Percentiles rank a stretch among this genome's conserved stretches.
phyloP scores from a whole-genome alignment of 92 coral and sea anemone species.

The Phenganax subtilis region DNA sequence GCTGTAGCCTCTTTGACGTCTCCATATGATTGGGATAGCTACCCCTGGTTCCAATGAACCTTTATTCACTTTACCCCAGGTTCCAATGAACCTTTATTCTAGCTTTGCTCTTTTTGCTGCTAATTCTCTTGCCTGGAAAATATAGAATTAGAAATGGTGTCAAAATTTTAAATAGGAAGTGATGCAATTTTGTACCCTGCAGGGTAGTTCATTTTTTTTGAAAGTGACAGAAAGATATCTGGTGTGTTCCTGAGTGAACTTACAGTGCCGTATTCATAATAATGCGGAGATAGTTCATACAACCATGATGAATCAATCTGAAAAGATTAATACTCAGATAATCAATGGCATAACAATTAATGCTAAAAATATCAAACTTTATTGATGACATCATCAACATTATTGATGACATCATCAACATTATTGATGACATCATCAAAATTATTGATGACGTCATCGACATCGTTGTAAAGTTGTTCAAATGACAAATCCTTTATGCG shows the following conservation, averaged over 20 bases:
- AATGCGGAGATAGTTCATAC: slow-evolving; percentile 95
- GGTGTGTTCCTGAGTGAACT: slow-evolving; percentile 11
- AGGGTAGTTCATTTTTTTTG: not conserved
- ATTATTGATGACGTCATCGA: no score
- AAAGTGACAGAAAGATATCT: not conserved
- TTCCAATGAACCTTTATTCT: slow-evolving; percentile 25
- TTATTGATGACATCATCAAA: no score
- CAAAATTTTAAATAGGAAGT: not conserved
- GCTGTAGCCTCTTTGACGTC: no score
- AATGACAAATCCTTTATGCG: not conserved
- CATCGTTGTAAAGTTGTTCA: no score
- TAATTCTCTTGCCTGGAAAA: slow-evolving; percentile 73
- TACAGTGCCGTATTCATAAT: slow-evolving; percentile 93
- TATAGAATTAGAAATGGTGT: not conserved
- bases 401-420: no score
- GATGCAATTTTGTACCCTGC: not conserved
- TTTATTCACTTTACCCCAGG: not conserved
- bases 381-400: no score
- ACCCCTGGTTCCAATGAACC: no score
- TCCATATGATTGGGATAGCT: no score
- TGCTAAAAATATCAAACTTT: not conserved
- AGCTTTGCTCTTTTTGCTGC: slow-evolving; percentile 82
- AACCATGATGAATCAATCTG: slow-evolving; percentile 92
- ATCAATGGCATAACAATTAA: not conserved
- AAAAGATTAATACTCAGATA: not conserved